Base-by-base conservation (phyloP, 2,797 vertebrate species). In the Tokudaia tokunoshimensis region DNA sequence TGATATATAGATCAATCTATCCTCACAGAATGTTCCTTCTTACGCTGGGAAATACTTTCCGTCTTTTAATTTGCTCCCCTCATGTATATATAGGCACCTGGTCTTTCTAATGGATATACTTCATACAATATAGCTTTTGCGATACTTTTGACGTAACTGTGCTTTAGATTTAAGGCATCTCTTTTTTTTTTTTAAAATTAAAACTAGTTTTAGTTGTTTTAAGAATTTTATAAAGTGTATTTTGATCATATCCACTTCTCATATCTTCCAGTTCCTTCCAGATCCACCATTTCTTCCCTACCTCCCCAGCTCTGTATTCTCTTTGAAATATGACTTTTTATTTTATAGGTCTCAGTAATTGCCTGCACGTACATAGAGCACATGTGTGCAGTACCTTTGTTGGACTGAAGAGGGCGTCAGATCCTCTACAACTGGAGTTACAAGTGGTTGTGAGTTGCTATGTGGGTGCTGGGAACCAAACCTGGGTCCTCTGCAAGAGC, bases 41-140 rank as follows among this genome's bases (percentile, higher is more conserved):
- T 57, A 61, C 50, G 37, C 80, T 47, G 65, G 89, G 24, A 65
- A 84, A 92, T 72, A 59, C 61, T 78, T 31, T 61, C 90, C n/a
- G 81, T 93, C 55, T 84, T 92, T 61, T 94, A 55, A 50, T 90
- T 91, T 83, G 29, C 26, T 83, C 75, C 15, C 29, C 59, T 95
- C 59, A 52, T 52, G 13, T 76, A 82, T 61, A 37, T 44, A 55
- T 50, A 86, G 59, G 22, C 3, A 63, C 41, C 81, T 3, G n/a
- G 55, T 70, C 6, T 26, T 76, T 87, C 67, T 90, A 75, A 90
- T 86, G 70, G 34, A 15, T 70, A 63, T 12, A 44, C 34, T 52
- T 94, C 61, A 52, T 26, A 65, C 37, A 57, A 61, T 72, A 34
- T 9, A 81, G 29, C 24, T 76, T 82, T 85, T 76, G 44, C 50